A percentile compares a stretch with the other conserved stretches of the same genome.
Evolutionary conservation across 2,888 invertebrate species (phyloP).

Genomic region (Synergus itoensis): DNA sequence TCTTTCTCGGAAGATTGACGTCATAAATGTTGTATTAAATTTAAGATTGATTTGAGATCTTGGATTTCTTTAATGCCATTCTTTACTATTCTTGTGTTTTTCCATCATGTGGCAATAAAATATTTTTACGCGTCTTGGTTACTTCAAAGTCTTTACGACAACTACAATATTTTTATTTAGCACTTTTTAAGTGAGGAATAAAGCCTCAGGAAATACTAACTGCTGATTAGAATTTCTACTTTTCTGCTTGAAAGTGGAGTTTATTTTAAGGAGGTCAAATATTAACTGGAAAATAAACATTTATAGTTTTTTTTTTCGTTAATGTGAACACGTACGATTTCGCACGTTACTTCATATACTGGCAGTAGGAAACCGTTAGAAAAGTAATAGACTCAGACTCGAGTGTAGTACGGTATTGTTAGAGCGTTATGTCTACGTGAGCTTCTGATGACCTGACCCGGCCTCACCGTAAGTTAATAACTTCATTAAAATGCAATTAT

Average conservation of each 20-base stretch:
- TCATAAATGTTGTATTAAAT: background rate
- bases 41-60: background rate
- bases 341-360: slow-evolving; percentile 20
- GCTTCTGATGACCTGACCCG: slow-evolving; percentile 47
- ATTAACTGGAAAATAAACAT: slow-evolving; percentile 30
- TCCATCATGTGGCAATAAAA: no score
- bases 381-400: slow-evolving; percentile 53
- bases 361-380: slow-evolving; percentile 55
- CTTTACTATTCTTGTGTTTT: background rate
- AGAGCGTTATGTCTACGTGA: slow-evolving; percentile 15
- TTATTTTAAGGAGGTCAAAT: slow-evolving; percentile 38
- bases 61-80: background rate
- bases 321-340: slow-evolving; percentile 20
- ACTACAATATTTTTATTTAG: background rate
- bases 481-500: slow-evolving; percentile 57
- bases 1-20: background rate
- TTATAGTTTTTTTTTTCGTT: slow-evolving; percentile 17
- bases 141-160: background rate
- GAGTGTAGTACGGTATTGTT: slow-evolving; percentile 35
- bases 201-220: slow-evolving; percentile 18
- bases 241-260: slow-evolving; percentile 10
- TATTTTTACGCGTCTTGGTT: background rate
- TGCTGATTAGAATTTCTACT: slow-evolving; percentile 5
- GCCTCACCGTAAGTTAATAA: slow-evolving; percentile 53
- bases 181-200: slow-evolving; percentile 12